Base-by-base conservation (phyloP, 2,797 vertebrate species). In the Rhynchotus rufescens region DNA sequence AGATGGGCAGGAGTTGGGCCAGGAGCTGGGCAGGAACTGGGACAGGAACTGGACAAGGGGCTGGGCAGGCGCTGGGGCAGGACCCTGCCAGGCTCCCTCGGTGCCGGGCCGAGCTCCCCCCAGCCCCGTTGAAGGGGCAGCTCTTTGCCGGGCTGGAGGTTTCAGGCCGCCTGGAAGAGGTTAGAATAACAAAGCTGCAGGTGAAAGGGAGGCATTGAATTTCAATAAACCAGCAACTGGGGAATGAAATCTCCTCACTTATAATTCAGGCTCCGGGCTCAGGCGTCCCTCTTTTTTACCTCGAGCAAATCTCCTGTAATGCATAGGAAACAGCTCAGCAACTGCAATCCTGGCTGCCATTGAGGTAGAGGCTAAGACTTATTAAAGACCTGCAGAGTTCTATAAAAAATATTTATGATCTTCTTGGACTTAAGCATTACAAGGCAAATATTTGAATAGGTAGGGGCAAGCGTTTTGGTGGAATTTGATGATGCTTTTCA, bases 311-410 rank as follows among this genome's bases (percentile, higher is more conserved):
- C 86, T 94, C 73, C 92, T 87, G 47, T 94, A 92, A 88, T 73
- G 90, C 94, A 83, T 85, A 92, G 86, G 89, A 84, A 92, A 92
- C 86, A 93, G 94, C 91, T 94, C 91, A 79, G 94, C 88, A 88
- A 5, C 59, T 89, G 88, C 69, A 78, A 79, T 60, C 42, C 84
- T 72, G 81, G 32, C 81, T 86, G 86, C 81, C 66, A 36, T 52
- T 1, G 0, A 82, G 61, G 59, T 9, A 22, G 65, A 79, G 62
- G 59, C 72, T 91, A 90, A 78, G 69, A 12, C 78, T 92, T 94
- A 83, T 92, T 92, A 85, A 94, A 91, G 94, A 86, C 86, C 73
- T 91, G 68, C 86, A 93, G 84, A 95, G 86, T 81, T 91, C 62
- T 87, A 62, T 88, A 10, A 69, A 77, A 79, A 65, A 59, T n/a